Percentiles rank a stretch among this genome's conserved stretches.
Conservation (phyloP, 2,113 vertebrate genomes). For the Festucalex cinctus region DNA sequence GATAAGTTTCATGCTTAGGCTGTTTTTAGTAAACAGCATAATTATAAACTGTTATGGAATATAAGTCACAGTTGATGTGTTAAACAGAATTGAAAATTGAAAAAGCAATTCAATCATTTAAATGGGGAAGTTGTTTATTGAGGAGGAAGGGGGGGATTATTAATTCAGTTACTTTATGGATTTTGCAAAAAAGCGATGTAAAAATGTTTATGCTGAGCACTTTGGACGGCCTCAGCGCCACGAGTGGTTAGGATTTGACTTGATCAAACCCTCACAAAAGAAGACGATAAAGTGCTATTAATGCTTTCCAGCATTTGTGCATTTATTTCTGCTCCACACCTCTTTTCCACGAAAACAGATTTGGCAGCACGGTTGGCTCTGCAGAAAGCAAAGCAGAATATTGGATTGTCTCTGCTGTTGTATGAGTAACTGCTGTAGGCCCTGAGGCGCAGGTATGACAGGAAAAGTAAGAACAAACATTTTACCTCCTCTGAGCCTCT, state of each 20-base stretch:
- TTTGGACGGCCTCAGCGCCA: background rate
- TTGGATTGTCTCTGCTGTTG: conserved; percentile 54
- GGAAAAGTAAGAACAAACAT: conserved; percentile 68
- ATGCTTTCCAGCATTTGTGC: conserved; percentile 9
- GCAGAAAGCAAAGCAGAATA: conserved; percentile 39
- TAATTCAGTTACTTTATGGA: background rate
- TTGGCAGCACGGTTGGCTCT: conserved; percentile 19
- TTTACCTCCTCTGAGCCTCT: conserved; percentile 60
- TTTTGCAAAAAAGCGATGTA: background rate
- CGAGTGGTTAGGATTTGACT: background rate
- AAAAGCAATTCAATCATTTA: too few relatives aligned
- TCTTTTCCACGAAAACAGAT: conserved; percentile 42
- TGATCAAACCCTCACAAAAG: conserved; percentile 3
- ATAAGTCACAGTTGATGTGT: background rate
- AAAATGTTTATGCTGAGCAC: background rate
- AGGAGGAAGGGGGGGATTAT: too few relatives aligned
- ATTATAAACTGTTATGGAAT: too few relatives aligned
- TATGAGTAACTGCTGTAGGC: conserved; percentile 53
- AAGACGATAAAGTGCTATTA: background rate
- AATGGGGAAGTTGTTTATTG: too few relatives aligned
- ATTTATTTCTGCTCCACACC: conserved; percentile 15
- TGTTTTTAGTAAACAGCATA: too few relatives aligned
- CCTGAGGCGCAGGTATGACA: conserved; percentile 58
- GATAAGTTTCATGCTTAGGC: too few relatives aligned
- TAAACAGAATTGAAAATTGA: background rate